Base-by-base conservation (phyloP, 1,140 invertebrate species). In the Bombus soroeensis region DNA sequence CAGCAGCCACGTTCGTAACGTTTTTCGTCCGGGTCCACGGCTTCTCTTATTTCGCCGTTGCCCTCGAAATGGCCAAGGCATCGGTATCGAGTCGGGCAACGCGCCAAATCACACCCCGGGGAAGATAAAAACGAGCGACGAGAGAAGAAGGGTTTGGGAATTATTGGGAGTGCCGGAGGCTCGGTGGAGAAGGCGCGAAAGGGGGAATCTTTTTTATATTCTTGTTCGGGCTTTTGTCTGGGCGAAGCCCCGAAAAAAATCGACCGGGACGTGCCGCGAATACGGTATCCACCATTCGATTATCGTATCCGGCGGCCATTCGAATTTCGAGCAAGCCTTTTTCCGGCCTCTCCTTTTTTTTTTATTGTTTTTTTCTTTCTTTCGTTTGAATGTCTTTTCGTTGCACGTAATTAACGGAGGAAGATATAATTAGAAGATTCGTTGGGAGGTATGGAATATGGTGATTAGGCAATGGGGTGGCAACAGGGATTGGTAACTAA, bases 51-150 rank as follows among this genome's bases (percentile, higher is more conserved):
- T 83, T 75, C 76, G 37, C 59, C 76, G 76, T 84, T 75, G 80
- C 73, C 75, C 83, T 57, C 71, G 68, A 78, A 90, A 77, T 86
- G 83, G 81, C 37, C 64, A 57, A 64, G 71, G 88, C 62, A 88
- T 90, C 81, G 87, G 83, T 87, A 88, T 88, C 89, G 89, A 82
- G 85, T 82, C 87, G 81, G 89, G 87, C 89, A 81, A 73, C 53
- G 76, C 53, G 89, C 89, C 89, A 90, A 91, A 91, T 91, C 89
- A 83, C 84, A 88, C 87, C 73, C 84, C 73, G 81, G 87, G 89
- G 79, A 85, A 83, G 76, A 89, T 85, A 81, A 80, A 85, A 73
- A 87, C 34, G 79, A 83, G 68, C 39, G 76, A 39, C 53, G 78
- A 43, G 66, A 59, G 25, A 43, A 64, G 71, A 53, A 62, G 18